Evolutionary conservation across 1,140 invertebrate genomes (phyloP).

Genomic region (Idris sp.): DNA sequence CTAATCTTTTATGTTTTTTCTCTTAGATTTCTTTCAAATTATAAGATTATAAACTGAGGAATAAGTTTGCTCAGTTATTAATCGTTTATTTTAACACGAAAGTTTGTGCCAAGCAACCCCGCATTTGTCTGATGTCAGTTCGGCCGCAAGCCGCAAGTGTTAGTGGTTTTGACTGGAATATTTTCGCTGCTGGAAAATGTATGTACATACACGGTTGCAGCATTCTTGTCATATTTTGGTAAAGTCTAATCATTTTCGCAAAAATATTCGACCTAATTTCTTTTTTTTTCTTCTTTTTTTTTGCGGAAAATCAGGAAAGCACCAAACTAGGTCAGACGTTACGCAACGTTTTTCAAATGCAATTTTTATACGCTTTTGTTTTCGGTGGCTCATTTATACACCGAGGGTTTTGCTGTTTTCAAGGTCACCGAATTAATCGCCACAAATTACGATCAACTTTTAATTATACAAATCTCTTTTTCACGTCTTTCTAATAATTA

Average conservation of each 20-base stretch:
- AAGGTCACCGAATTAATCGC: too few relatives aligned
- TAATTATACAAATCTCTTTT: too few relatives aligned
- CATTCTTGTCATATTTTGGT: conserved; percentile 41
- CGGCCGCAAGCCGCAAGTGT: conserved; percentile 10
- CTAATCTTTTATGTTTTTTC: too few relatives aligned
- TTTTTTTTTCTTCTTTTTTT: too few relatives aligned
- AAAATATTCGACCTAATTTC: conserved; percentile 42
- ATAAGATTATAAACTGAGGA: too few relatives aligned
- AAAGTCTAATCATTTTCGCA: conserved; percentile 33
- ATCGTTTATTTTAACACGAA: conserved; percentile 1
- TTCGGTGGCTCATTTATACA: neutral
- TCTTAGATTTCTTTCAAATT: too few relatives aligned
- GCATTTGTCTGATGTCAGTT: neutral
- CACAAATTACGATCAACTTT: too few relatives aligned
- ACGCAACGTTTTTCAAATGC: conserved; percentile 22
- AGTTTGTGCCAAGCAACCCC: neutral
- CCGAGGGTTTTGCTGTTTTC: conserved; percentile 4
- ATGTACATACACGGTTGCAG: conserved; percentile 9
- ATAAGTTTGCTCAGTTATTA: neutral
- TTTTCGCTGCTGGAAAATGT: conserved; percentile 10
- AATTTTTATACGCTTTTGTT: conserved; percentile 22
- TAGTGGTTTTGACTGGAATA: conserved; percentile 20
- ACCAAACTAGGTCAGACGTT: conserved; percentile 30
- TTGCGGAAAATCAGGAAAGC: conserved; percentile 11
- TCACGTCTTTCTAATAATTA: too few relatives aligned